Conservation (phyloP, 2,113 vertebrate genomes). For the Choloepus hoffmanni region DNA sequence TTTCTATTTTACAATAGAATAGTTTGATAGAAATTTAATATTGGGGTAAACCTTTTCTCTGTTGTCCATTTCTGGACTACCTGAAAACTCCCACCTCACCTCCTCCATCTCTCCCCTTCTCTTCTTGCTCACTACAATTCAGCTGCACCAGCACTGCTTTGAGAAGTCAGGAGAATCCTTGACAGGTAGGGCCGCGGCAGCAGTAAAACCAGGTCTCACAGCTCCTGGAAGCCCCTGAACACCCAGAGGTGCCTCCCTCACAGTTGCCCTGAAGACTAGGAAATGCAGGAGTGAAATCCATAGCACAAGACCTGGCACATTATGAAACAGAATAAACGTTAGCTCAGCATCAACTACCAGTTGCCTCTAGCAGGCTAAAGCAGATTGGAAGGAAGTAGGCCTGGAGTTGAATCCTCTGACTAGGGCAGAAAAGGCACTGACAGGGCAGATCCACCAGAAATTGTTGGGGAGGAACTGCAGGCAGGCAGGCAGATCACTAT, state of each 20-base stretch:
- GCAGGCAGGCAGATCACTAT: not conserved
- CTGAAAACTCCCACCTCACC: not conserved
- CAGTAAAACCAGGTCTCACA: not conserved
- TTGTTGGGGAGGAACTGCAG: no score
- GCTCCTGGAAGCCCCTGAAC: not conserved
- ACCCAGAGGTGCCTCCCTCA: not conserved
- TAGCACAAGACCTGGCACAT: accelerated
- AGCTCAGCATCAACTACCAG: not conserved
- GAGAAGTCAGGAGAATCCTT: not conserved
- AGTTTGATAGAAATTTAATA: not conserved
- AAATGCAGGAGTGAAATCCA: not conserved
- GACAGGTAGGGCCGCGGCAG: not conserved
- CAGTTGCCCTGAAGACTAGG: accelerated
- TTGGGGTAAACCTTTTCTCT: not conserved
- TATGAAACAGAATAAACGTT: not conserved
- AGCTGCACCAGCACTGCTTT: not conserved
- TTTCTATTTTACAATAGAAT: not conserved
- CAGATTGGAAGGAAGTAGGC: not conserved
- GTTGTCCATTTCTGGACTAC: not conserved
- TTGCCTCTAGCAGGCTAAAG: not conserved
- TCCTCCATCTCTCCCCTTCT: not conserved
- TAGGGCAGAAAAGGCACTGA: not conserved
- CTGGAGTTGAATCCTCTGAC: not conserved
- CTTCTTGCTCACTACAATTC: no score
- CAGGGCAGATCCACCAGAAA: not conserved